phyloP scores from a whole-genome alignment of 2,888 invertebrate genomes.

The Embidobia sp. region DNA sequence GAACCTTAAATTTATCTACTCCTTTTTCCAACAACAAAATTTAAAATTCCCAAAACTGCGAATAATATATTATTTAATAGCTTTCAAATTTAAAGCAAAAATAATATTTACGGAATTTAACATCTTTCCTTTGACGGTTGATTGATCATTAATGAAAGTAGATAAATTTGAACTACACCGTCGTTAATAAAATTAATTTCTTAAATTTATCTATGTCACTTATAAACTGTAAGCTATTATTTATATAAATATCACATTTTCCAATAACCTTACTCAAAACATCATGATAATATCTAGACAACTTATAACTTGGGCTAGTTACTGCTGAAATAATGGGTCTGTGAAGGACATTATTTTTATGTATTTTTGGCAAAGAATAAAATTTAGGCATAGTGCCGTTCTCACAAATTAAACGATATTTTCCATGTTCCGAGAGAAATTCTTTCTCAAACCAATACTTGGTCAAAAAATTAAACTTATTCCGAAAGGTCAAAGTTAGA shows the following conservation, averaged over 20 bases:
- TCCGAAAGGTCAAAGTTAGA: background rate
- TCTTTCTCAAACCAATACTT: background rate
- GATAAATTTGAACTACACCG: too few species aligned
- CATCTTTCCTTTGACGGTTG: too few species aligned
- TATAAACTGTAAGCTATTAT: background rate
- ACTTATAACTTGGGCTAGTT: background rate
- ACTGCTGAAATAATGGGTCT: conserved; percentile 9
- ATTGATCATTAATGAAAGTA: too few species aligned
- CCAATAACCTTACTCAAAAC: background rate
- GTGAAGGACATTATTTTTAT: background rate
- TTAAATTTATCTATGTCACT: background rate
- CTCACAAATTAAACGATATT: background rate
- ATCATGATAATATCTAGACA: too few species aligned
- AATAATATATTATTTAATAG: too few species aligned
- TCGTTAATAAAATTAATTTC: too few species aligned
- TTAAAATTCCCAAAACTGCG: too few species aligned
- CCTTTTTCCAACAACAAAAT: too few species aligned
- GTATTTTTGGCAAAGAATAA: background rate
- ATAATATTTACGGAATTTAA: too few species aligned
- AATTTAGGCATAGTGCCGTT: conserved; percentile 1
- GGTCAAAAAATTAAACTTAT: background rate
- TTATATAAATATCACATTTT: background rate
- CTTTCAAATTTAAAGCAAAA: too few species aligned
- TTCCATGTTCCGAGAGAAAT: background rate
- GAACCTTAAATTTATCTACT: too few species aligned